These are phyloP conservation scores for Leptopilina clavipes DNA, from an alignment of 1,140 invertebrate species.

Conservation along the genomic window DNA sequence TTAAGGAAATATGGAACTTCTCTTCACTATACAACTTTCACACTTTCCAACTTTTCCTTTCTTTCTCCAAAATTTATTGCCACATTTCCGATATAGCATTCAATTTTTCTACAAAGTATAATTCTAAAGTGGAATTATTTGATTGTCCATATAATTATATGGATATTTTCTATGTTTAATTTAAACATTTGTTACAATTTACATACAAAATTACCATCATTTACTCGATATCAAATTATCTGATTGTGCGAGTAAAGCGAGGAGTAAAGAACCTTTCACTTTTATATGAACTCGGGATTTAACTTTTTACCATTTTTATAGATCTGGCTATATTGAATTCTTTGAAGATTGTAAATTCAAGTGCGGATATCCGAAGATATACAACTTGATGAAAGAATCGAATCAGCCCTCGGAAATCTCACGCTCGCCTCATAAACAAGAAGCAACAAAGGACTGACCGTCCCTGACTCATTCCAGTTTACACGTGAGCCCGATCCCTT, in stretches of 20 bases:
- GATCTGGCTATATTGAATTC: not conserved
- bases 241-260: too few relatives aligned
- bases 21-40: conserved; percentile 41
- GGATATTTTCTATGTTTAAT: too few relatives aligned
- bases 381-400: conserved; percentile 59
- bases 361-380: conserved; percentile 53
- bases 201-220: too few relatives aligned
- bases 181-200: too few relatives aligned
- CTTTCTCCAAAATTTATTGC: conserved; percentile 11
- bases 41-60: conserved; percentile 41
- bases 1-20: conserved; percentile 71
- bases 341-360: conserved; percentile 15
- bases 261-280: not conserved
- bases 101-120: conserved; percentile 1
- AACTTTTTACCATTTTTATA: not conserved
- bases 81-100: conserved; percentile 39
- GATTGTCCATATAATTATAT: too few relatives aligned
- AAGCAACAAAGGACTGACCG: conserved; percentile 72
- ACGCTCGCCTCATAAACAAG: conserved; percentile 72
- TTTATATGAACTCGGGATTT: not conserved
- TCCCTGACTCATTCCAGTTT: conserved; percentile 52
- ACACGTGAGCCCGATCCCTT: conserved; percentile 62
- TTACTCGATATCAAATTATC: too few relatives aligned
- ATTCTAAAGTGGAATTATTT: too few relatives aligned
- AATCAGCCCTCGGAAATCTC: conserved; percentile 67